Conservation (phyloP, 2,797 vertebrate species). For the Borostomias antarcticus region DNA sequence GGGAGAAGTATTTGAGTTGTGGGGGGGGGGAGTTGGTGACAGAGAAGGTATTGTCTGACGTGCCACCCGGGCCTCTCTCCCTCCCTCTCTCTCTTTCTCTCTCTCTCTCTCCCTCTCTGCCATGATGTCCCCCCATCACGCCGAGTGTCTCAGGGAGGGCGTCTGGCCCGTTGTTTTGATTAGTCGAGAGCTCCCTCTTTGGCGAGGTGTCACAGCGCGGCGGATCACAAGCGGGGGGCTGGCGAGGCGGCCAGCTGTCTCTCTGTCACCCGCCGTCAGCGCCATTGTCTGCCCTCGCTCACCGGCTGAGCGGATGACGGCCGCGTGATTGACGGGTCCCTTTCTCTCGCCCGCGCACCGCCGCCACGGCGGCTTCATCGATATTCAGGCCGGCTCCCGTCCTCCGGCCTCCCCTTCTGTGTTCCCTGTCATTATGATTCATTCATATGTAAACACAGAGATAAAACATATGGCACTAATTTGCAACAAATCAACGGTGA, state of each 20-base stretch:
- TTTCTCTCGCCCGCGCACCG: slow-evolving; percentile 15
- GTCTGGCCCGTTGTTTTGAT: slow-evolving; percentile 69
- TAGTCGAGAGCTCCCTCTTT: slow-evolving; percentile 58
- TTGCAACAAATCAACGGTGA: slow-evolving; percentile 77
- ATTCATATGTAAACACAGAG: slow-evolving; percentile 75
- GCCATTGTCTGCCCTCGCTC: slow-evolving; percentile 62
- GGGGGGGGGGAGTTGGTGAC: slow-evolving; percentile 73
- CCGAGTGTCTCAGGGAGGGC: slow-evolving; percentile 44
- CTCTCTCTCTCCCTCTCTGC: too few relatives aligned
- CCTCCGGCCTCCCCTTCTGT: slow-evolving; percentile 52
- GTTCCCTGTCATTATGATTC: slow-evolving; percentile 51
- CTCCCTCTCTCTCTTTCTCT: too few relatives aligned
- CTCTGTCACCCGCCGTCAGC: slow-evolving; percentile 71
- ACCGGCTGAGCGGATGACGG: slow-evolving; percentile 72
- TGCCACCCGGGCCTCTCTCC: slow-evolving; percentile 55
- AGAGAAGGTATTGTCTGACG: slow-evolving; percentile 86
- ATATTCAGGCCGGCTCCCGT: slow-evolving; percentile 62
- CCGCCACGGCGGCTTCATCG: slow-evolving; percentile 54
- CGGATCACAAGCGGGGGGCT: slow-evolving; percentile 62
- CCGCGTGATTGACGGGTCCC: slow-evolving; percentile 68
- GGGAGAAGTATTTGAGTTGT: slow-evolving; percentile 31
- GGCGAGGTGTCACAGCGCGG: slow-evolving; percentile 61
- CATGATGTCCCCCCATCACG: not conserved
- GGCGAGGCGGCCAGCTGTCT: slow-evolving; percentile 75
- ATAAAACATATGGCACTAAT: slow-evolving; percentile 76